Evolutionary conservation across 1,140 invertebrate genomes (phyloP).

Genomic region (Cydia fagiglandana): DNA sequence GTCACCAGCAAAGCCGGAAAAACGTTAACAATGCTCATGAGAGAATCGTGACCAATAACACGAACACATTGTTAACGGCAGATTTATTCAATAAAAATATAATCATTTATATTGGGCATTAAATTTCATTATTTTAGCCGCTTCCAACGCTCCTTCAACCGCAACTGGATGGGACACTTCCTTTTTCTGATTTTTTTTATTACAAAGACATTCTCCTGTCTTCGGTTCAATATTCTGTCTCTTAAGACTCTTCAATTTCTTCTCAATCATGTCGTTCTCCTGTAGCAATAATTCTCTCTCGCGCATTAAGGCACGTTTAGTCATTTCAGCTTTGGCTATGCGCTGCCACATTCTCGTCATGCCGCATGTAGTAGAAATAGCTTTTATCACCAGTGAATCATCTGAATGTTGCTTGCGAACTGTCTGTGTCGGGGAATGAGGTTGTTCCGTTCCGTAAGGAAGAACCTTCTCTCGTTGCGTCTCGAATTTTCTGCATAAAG

Average conservation of each 20-base stretch:
- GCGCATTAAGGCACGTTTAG: conserved; percentile 56
- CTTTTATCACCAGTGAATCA: conserved; percentile 60
- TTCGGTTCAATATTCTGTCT: conserved; percentile 46
- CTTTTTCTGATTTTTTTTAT: conserved; percentile 16
- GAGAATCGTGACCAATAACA: conserved; percentile 38
- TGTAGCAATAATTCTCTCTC: conserved; percentile 63
- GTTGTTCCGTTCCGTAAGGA: conserved; percentile 75
- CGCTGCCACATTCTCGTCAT: conserved; percentile 68
- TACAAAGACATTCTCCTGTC: conserved; percentile 52
- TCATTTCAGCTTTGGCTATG: conserved; percentile 63
- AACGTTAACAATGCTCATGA: conserved; percentile 35
- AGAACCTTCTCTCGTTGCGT: conserved; percentile 80
- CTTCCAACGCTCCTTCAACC: conserved; percentile 39
- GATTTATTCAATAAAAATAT: conserved; percentile 19
- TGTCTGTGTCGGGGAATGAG: conserved; percentile 65
- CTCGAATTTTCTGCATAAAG: conserved; percentile 81
- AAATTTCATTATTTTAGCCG: conserved; percentile 40
- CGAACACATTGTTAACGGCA: conserved; percentile 35
- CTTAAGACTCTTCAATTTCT: conserved; percentile 49
- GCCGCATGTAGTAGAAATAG: conserved; percentile 57
- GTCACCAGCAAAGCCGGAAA: conserved; percentile 33
- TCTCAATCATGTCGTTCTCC: conserved; percentile 59
- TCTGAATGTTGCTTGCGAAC: conserved; percentile 52
- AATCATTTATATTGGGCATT: conserved; percentile 6
- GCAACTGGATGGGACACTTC: not conserved